Percentiles rank a stretch among this genome's conserved stretches.
phyloP scores from a whole-genome alignment of 2,888 invertebrate genomes.

The Orchesella flavescens region DNA sequence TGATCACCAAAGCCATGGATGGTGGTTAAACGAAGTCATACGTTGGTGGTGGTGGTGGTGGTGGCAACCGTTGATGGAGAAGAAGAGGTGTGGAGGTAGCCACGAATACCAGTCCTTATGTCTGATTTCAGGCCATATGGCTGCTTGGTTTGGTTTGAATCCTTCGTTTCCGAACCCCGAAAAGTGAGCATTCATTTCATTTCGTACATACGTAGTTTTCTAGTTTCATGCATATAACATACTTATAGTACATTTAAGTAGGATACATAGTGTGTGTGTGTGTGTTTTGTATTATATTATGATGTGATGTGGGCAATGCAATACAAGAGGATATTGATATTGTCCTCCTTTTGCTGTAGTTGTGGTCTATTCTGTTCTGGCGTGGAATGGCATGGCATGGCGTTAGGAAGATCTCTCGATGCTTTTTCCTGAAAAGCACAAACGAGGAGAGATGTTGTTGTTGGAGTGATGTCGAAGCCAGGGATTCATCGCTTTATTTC shows the following conservation, averaged over 20 bases:
- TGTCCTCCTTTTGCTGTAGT: conserved; percentile 44
- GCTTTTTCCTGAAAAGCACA: not conserved
- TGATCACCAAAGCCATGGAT: not conserved
- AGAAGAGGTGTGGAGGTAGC: conserved; percentile 38
- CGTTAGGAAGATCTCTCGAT: not conserved
- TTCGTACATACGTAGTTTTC: too few species aligned
- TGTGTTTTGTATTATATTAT: not conserved
- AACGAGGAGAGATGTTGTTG: not conserved
- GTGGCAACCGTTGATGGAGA: not conserved
- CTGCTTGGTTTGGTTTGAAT: conserved; percentile 26
- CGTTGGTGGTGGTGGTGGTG: conserved; percentile 5
- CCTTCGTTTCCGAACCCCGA: not conserved
- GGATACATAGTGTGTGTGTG: too few species aligned
- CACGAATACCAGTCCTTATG: conserved; percentile 57
- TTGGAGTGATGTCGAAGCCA: conserved; percentile 22
- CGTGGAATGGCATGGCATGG: too few species aligned
- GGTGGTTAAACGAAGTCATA: conserved; percentile 12
- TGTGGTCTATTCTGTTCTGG: too few species aligned
- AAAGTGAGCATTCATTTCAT: conserved; percentile 1
- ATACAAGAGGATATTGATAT: conserved; percentile 48
- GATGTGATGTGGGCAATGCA: too few species aligned
- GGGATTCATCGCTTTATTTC: conserved; percentile 42
- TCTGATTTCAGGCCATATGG: conserved; percentile 62
- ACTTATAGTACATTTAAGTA: too few species aligned
- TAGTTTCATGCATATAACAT: too few species aligned